Conservation (phyloP, 1,140 invertebrate species). For the Solenopsis invicta region DNA sequence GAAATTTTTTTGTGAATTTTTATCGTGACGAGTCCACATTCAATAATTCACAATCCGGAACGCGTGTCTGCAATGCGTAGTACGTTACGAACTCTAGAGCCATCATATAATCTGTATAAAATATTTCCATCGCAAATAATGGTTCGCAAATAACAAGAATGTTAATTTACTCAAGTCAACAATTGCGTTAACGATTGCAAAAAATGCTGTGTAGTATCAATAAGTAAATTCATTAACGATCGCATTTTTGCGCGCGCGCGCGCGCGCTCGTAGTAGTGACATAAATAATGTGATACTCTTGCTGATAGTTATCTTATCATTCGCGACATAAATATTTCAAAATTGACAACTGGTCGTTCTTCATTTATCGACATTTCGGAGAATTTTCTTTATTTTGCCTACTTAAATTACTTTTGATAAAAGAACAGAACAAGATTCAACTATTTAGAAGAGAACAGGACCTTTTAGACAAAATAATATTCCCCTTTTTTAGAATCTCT, state of each 20-base stretch:
- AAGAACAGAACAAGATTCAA: not conserved
- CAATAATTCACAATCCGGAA: no score
- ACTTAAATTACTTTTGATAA: not conserved
- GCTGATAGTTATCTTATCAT: not conserved
- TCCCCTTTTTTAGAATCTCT: not conserved
- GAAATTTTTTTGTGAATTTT: no score
- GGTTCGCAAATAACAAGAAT: not conserved
- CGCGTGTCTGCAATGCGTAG: no score
- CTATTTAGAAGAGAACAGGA: not conserved
- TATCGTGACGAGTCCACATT: no score
- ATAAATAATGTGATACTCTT: not conserved
- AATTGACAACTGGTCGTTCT: not conserved
- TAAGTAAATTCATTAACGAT: no score
- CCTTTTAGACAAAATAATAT: not conserved
- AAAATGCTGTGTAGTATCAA: not conserved
- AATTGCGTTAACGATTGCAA: not conserved
- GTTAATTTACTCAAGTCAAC: not conserved
- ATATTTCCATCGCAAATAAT: not conserved
- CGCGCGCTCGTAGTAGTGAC: not conserved
- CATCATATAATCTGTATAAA: not conserved
- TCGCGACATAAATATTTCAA: not conserved
- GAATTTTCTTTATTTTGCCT: slow-evolving; percentile 5
- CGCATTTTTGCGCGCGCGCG: not conserved
- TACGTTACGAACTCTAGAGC: no score
- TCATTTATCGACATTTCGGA: not conserved